These are phyloP conservation scores for Bombyx mori DNA, from an alignment of 1,140 invertebrate genomes.

Conservation along the genomic window DNA sequence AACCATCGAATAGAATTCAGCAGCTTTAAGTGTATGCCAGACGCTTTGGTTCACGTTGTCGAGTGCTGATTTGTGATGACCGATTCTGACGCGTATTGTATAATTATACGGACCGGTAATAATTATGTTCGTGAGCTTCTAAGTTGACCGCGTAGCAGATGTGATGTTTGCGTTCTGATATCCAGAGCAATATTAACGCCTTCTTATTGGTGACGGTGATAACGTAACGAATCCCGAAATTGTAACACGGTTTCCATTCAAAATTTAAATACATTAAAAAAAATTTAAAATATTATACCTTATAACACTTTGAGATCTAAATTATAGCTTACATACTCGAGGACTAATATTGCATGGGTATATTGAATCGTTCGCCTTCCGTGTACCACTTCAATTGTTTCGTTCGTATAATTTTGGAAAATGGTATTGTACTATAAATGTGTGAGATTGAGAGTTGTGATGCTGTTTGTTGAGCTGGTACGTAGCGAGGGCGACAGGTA, in stretches of 20 bases:
- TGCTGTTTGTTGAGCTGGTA: background rate
- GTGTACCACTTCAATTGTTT: slow-evolving; percentile 10
- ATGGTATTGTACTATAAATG: background rate
- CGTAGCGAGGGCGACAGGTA: slow-evolving; percentile 14
- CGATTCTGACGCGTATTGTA: slow-evolving; percentile 6
- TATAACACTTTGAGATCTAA: no score
- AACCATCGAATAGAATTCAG: slow-evolving; percentile 29
- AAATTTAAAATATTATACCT: no score
- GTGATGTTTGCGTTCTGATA: slow-evolving; percentile 37
- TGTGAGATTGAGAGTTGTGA: background rate
- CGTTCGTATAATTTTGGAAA: background rate
- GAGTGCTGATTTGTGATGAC: slow-evolving; percentile 10
- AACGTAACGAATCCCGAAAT: slow-evolving; percentile 17
- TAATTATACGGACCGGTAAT: slow-evolving; percentile 29
- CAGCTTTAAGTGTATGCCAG: slow-evolving; percentile 59
- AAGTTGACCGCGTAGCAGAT: slow-evolving; percentile 44
- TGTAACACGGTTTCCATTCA: slow-evolving; percentile 8
- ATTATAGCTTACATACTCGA: slow-evolving; percentile 1
- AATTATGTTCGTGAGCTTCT: slow-evolving; percentile 34
- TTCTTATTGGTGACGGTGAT: slow-evolving; percentile 46
- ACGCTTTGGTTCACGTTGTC: slow-evolving; percentile 42
- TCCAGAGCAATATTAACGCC: slow-evolving; percentile 61
- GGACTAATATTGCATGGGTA: slow-evolving; percentile 67
- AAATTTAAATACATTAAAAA: no score
- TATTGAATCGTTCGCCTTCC: slow-evolving; percentile 26